These are phyloP conservation scores for Dendrocincla tyrannina DNA, from an alignment of 2,797 vertebrate species.

Conservation along the genomic window DNA sequence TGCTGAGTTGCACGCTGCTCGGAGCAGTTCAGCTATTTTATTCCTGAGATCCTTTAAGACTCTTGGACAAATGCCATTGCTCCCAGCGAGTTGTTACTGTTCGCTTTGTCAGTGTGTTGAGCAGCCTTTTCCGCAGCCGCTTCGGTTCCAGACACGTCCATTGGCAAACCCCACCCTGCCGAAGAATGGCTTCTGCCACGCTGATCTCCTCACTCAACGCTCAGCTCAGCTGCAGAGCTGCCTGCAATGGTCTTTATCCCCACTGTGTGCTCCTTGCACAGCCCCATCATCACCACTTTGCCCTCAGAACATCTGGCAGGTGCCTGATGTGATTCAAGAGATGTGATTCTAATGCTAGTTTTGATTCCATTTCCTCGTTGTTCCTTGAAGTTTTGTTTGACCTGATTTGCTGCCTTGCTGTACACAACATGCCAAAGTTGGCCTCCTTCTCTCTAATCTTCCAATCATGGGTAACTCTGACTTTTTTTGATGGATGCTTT, in stretches of 20 bases:
- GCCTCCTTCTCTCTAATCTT: background rate
- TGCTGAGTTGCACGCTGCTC: background rate
- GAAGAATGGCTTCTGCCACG: background rate
- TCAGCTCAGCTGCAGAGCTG: background rate
- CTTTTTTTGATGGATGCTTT: background rate
- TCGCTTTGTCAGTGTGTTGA: background rate
- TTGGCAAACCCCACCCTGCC: background rate
- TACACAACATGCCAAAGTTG: background rate
- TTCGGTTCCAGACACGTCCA: background rate
- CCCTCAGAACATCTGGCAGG: background rate
- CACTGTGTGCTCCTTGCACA: background rate
- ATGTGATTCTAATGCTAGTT: background rate
- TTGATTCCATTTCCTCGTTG: background rate
- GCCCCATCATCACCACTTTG: background rate
- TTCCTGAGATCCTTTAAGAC: background rate
- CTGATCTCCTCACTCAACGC: background rate
- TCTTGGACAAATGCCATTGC: slow-evolving; percentile 8
- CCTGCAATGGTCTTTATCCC: background rate
- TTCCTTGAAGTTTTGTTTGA: background rate
- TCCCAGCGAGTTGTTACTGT: background rate
- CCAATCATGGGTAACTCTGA: background rate
- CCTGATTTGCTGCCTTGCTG: background rate
- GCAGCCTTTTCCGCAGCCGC: background rate
- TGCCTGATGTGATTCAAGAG: background rate
- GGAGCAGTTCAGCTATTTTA: background rate